These are phyloP conservation scores for Cyprinodon diabolis DNA, from an alignment of 2,797 vertebrate genomes.

Conservation along the genomic window DNA sequence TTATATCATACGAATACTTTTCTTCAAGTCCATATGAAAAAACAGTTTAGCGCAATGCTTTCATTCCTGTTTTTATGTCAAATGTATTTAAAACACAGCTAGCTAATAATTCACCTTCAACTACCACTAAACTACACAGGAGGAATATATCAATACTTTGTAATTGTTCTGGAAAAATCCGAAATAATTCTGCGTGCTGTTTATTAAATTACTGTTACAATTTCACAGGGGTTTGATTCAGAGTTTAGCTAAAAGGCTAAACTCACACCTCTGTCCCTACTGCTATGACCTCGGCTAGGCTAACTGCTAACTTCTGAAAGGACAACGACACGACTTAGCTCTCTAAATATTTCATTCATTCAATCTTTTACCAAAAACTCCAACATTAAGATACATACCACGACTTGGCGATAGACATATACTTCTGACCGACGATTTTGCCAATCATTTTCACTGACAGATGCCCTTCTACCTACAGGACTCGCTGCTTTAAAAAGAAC, in stretches of 20 bases:
- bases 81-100: background rate
- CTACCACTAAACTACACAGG: background rate
- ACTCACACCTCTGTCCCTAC: conserved; percentile 17
- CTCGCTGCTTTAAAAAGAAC: conserved; percentile 3
- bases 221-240: background rate
- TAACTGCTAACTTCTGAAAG: conserved; percentile 59
- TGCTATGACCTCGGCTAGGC: conserved; percentile 66
- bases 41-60: background rate
- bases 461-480: background rate
- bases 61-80: background rate
- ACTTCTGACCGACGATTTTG: conserved; percentile 76
- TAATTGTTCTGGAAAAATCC: background rate
- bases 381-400: conserved; percentile 67
- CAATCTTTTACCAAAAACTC: accelerated
- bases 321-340: conserved; percentile 9
- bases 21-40: background rate
- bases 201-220: accelerated
- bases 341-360: background rate
- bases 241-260: conserved; percentile 1
- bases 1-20: background rate
- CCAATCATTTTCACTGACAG: conserved; percentile 62
- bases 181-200: background rate
- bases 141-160: accelerated
- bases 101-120: background rate
- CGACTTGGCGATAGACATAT: conserved; percentile 66